These are phyloP conservation scores for Anagrus nilaparvatae DNA, from an alignment of 1,140 invertebrate species.

Conservation along the genomic window DNA sequence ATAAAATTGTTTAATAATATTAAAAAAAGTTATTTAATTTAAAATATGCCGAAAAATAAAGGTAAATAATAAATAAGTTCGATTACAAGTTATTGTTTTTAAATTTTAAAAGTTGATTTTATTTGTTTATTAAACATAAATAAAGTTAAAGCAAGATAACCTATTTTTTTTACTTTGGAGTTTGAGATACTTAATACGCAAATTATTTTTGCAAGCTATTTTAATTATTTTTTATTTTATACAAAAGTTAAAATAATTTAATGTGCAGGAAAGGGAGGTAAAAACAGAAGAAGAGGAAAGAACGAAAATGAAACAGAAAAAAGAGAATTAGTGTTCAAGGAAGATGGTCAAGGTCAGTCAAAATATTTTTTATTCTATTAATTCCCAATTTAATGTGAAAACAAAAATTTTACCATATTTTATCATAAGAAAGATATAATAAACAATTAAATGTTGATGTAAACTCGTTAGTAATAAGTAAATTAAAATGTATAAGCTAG, in stretches of 20 bases:
- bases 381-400: no score
- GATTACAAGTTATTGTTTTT: no score
- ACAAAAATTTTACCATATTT: no score
- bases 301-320: constrained; percentile 99
- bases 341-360: constrained; percentile 82
- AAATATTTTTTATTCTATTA: no score
- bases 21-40: constrained; percentile 1
- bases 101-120: constrained; percentile 5
- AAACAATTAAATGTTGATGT: no score
- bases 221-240: background rate
- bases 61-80: no score
- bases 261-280: constrained; percentile 91
- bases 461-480: no score
- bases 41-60: constrained; percentile 64
- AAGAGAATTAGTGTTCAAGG: constrained; percentile 96
- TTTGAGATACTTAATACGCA: background rate
- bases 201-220: background rate
- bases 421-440: no score
- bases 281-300: constrained; percentile 98
- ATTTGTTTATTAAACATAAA: constrained; percentile 9
- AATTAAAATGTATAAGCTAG: no score
- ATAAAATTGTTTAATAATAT: no score
- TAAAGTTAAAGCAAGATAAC: constrained; percentile 25
- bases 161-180: constrained; percentile 22
- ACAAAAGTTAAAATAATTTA: no score